phyloP scores from a whole-genome alignment of 2,888 invertebrate species.

The Aporophyla lueneburgensis region DNA sequence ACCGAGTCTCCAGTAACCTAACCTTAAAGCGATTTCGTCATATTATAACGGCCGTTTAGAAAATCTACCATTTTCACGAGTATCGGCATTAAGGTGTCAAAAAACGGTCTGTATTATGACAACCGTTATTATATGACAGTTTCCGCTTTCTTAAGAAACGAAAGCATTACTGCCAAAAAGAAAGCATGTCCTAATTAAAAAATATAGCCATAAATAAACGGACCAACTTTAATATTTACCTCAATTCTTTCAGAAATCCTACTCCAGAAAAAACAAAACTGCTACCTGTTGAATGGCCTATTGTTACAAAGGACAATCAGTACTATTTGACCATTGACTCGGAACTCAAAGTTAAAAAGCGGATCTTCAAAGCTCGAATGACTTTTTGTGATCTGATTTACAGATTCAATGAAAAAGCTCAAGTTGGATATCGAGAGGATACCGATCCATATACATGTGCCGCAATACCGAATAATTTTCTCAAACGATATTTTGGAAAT shows the following conservation, averaged over 20 bases:
- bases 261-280: constrained; percentile 68
- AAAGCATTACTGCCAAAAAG: neutral
- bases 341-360: constrained; percentile 63
- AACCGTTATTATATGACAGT: too few relatives aligned
- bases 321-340: constrained; percentile 67
- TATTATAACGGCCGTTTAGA: too few relatives aligned
- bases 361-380: constrained; percentile 69
- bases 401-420: constrained; percentile 59
- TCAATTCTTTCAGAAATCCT: constrained; percentile 68
- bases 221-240: neutral
- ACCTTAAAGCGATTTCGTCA: too few relatives aligned
- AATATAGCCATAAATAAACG: neutral
- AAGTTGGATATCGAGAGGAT: constrained; percentile 52
- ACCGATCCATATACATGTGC: constrained; percentile 7
- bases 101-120: too few relatives aligned
- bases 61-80: too few relatives aligned
- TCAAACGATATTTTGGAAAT: neutral
- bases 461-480: constrained; percentile 5
- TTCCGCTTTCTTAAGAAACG: too few relatives aligned
- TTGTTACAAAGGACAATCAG: constrained; percentile 59
- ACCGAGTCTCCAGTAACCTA: neutral
- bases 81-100: too few relatives aligned
- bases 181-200: neutral
- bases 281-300: constrained; percentile 70
- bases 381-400: constrained; percentile 73